Base-by-base conservation (phyloP, 2,888 invertebrate genomes). In the Nysson spinosus region DNA sequence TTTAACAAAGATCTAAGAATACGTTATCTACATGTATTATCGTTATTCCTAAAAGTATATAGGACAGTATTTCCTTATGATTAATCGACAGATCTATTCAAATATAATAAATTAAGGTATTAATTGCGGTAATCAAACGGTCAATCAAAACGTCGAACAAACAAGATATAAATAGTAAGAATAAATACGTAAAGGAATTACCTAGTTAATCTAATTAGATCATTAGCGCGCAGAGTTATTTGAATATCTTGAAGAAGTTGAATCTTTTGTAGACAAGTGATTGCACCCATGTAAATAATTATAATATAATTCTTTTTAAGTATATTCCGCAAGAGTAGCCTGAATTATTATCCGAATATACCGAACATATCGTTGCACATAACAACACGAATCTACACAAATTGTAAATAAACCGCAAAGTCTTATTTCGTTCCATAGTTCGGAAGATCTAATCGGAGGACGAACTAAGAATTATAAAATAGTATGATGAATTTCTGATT, bases 101-200 rank as follows among this genome's bases (percentile, higher is more conserved):
- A 24, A 40, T 39, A 55, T 30, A n/a, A 24, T 12, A n/a, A 6
- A 40, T 4, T 4, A 24, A n/a, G 16, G 7, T 5, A 17, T 22
- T n/a, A 11, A 60, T 37, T 34, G 42, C 22, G 16, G 32, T 52
- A 73, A 65, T 72, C 76, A 69, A 73, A 65, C 30, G 17, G 35
- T 62, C 24, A 62, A 72, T 72, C 72, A 72, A 72, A 71, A 51
- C 22, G 26, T 34, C 5, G 12, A 7, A 35, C 4, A 19, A 19
- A 19, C 5, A 17, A 14, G 30, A 14, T 34, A 11, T 14, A 14
- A 3, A 9, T 11, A 26, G 6, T 34, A 34, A 7, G n/a, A 17
- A 22, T 14, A n/a, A 24, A n/a, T n/a, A n/a, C n/a, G n/a, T n/a
- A n/a, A n/a, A n/a, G n/a, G n/a, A n/a, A n/a, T n/a, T n/a, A n/a